A percentile compares a stretch with the other conserved stretches of the same genome.
Conservation (phyloP, 2,113 vertebrate species). For the Eonycteris spelaea region DNA sequence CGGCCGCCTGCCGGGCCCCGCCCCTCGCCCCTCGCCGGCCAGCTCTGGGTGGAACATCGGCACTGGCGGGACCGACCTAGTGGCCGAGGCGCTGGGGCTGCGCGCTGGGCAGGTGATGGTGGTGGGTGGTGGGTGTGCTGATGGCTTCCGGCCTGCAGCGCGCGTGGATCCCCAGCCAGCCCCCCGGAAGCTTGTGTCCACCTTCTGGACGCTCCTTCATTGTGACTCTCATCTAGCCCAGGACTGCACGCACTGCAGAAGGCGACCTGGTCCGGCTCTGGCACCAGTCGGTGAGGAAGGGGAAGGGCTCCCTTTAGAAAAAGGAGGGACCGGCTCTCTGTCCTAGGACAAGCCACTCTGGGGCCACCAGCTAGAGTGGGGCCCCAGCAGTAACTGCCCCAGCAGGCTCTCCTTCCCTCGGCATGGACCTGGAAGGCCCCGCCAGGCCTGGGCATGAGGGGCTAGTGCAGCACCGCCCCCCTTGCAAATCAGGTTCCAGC, state of each 20-base stretch:
- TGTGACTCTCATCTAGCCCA: too few species aligned
- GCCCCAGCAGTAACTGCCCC: background rate
- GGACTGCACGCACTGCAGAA: background rate
- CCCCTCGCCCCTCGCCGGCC: fast-evolving
- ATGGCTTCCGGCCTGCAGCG: constrained; percentile 78
- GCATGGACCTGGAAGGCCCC: background rate
- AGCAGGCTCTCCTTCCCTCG: background rate
- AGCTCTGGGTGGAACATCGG: background rate
- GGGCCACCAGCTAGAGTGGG: background rate
- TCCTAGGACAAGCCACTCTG: background rate
- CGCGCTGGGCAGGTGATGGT: constrained; percentile 70
- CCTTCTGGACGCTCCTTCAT: too few species aligned
- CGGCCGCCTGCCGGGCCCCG: fast-evolving
- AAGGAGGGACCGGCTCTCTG: too few species aligned
- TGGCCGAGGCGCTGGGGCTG: background rate
- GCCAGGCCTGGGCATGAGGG: background rate
- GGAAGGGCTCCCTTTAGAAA: background rate
- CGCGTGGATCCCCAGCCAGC: background rate
- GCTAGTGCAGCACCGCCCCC: fast-evolving
- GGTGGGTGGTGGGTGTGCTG: constrained; percentile 79
- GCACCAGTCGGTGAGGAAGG: background rate
- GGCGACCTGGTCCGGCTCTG: background rate
- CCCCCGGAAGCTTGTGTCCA: background rate
- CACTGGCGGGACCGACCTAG: too few species aligned
- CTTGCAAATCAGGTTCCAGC: too few species aligned